phyloP scores from a whole-genome alignment of 2,113 vertebrate species.

The Ailurus styani region DNA sequence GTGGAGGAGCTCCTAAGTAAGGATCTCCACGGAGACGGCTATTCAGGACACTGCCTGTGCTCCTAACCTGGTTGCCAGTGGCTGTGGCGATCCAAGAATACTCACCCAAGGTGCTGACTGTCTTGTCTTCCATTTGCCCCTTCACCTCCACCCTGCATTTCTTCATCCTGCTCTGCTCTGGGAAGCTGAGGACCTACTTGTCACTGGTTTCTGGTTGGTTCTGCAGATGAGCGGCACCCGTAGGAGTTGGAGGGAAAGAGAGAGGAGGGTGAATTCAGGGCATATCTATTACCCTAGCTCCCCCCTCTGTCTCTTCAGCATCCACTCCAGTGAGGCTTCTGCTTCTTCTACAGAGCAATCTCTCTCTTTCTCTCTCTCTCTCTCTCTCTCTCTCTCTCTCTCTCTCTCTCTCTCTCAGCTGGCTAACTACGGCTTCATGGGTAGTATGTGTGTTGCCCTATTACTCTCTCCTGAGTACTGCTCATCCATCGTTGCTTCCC shows the following conservation, averaged over 20 bases:
- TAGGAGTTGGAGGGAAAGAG: not conserved
- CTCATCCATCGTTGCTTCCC: not conserved
- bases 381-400: not conserved
- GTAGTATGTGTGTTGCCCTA: not conserved
- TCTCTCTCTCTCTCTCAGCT: not conserved
- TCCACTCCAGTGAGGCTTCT: not conserved
- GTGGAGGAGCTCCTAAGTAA: not conserved
- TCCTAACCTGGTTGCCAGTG: not conserved
- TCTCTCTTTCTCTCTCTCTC: too few relatives aligned
- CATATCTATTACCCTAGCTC: not conserved
- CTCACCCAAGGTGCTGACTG: not conserved
- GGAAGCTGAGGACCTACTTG: not conserved
- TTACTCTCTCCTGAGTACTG: not conserved
- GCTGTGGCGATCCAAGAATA: not conserved
- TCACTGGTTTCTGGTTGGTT: not conserved
- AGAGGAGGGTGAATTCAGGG: not conserved
- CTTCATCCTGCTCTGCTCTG: not conserved
- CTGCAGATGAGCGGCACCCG: not conserved
- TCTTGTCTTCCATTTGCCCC: not conserved
- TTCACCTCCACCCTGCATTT: not conserved
- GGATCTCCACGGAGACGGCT: not conserved
- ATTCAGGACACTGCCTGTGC: not conserved
- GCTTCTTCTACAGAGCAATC: not conserved
- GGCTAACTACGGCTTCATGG: rapidly evolving
- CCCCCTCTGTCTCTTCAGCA: not conserved